A percentile compares a stretch with the other conserved stretches of the same genome.
Conservation (phyloP, 2,888 invertebrate genomes). For the Rhimphoctona megacephalus region DNA sequence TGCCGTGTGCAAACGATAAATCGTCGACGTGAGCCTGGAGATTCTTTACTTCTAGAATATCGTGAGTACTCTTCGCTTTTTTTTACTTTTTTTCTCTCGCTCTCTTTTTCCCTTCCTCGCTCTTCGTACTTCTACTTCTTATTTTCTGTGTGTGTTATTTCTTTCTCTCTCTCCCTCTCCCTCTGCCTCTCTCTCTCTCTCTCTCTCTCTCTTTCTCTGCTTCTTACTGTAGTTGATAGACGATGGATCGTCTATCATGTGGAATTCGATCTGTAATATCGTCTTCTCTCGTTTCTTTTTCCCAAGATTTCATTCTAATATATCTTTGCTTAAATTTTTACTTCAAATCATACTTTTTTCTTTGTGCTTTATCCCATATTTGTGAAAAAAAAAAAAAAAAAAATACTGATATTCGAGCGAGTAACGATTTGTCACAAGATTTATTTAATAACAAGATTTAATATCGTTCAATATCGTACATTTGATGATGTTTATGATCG, state of each 20-base stretch:
- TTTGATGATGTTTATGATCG: not conserved
- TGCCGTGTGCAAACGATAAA: constrained; percentile 68
- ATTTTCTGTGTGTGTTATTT: not conserved
- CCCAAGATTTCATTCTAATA: constrained; percentile 40
- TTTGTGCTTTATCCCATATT: not conserved
- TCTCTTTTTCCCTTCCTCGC: not conserved
- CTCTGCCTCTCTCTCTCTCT: too few relatives aligned
- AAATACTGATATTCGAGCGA: not conserved
- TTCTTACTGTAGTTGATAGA: constrained; percentile 51
- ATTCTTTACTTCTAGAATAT: constrained; percentile 65
- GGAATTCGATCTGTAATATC: constrained; percentile 69
- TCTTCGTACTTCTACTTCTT: not conserved
- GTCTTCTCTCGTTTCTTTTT: constrained; percentile 49
- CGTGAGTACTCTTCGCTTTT: constrained; percentile 43
- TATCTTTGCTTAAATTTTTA: constrained; percentile 40
- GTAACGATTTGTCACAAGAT: constrained; percentile 12
- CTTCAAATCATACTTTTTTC: constrained; percentile 19
- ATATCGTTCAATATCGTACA: not conserved
- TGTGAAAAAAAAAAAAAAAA: not conserved
- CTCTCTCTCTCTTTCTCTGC: constrained; percentile 26
- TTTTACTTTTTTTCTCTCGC: constrained; percentile 2
- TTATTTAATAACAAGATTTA: not conserved
- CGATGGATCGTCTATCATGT: constrained; percentile 62
- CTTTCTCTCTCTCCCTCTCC: not conserved
- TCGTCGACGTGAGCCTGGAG: constrained; percentile 65